Evolutionary conservation across 2,888 invertebrate species (phyloP), one percentile per base, ranked within the genome.

Genomic region (Hyalella azteca): DNA sequence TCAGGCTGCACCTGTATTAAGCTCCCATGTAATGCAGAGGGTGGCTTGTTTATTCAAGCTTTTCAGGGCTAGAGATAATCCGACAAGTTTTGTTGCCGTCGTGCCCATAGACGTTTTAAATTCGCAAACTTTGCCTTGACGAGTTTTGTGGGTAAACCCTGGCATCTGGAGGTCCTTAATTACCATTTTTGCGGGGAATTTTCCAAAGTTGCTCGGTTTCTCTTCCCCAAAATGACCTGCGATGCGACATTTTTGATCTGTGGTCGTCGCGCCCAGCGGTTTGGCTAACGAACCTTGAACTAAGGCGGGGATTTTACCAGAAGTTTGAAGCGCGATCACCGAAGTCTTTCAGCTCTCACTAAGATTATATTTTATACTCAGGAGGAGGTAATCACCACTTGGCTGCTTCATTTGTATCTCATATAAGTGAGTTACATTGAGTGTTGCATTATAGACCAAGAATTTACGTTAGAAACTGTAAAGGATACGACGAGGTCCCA

Each of bases 161-260:
- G 66, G 66, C 66, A 66, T 66, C 66, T 66, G 66, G 29, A 66
- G 66, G 36, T 66, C 66, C 66, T 66, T 66, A 66, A 66, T 66
- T 66, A 66, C 32, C 66, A 66, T 66, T 66, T 66, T 66, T 66
- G 29, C 29, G 19, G 36, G 66, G 13, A 66, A 66, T 66, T 66
- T 66, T 66, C 13, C 66, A 66, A 66, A 66, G 66, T 66, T 66
- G 13, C 36, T 36, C 29, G 36, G 66, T 66, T 66, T 66, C 66
- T 66, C 66, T 66, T 66, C 4, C 36, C 36, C 36, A 36, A 36
- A 66, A 66, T 66, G 66, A 66, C 66, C 66, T 66, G 66, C 66
- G 66, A 66, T 66, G 66, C 36, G 66, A 66, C 66, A 66, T 66
- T 66, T 66, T 66, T 66, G 39, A 19, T 15, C 66, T 66, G 36